Conservation (phyloP, 1,140 invertebrate genomes). For the Hyposmocoma kahamanoa region DNA sequence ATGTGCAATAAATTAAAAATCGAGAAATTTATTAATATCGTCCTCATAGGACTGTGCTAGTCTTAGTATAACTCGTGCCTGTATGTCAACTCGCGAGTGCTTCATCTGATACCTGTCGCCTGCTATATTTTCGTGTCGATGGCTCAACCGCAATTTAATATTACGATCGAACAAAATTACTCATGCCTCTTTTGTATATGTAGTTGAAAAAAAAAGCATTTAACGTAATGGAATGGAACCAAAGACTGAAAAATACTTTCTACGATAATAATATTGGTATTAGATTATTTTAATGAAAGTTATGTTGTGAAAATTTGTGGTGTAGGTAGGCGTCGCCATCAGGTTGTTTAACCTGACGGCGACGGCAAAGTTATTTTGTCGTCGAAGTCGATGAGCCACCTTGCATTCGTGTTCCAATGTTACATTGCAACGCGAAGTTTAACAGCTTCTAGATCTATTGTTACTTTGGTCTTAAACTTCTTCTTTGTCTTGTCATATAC, state of each 20-base stretch:
- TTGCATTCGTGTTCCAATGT: too few relatives aligned
- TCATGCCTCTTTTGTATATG: constrained; percentile 21
- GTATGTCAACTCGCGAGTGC: constrained; percentile 9
- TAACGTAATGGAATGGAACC: constrained; percentile 59
- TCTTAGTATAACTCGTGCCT: constrained; percentile 28
- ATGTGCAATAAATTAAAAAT: constrained; percentile 50
- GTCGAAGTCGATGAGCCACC: too few relatives aligned
- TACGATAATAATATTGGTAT: constrained; percentile 58
- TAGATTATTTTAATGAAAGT: constrained; percentile 54
- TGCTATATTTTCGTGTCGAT: constrained; percentile 11
- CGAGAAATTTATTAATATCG: constrained; percentile 18
- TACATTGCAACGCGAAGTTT: too few relatives aligned
- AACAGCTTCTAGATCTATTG: too few relatives aligned
- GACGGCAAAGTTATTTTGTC: too few relatives aligned
- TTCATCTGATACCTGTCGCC: constrained; percentile 41
- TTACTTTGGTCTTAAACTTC: too few relatives aligned
- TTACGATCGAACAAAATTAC: constrained; percentile 43
- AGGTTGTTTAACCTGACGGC: background rate
- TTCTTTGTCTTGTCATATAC: too few relatives aligned
- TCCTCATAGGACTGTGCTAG: constrained; percentile 35
- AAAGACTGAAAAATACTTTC: constrained; percentile 68
- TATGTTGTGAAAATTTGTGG: constrained; percentile 23
- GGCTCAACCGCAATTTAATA: constrained; percentile 14
- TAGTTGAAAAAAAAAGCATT: constrained; percentile 31
- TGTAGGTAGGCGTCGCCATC: background rate